These are phyloP conservation scores for Thaumetopoea pityocampa DNA, from an alignment of 1,140 invertebrate genomes.

Conservation along the genomic window DNA sequence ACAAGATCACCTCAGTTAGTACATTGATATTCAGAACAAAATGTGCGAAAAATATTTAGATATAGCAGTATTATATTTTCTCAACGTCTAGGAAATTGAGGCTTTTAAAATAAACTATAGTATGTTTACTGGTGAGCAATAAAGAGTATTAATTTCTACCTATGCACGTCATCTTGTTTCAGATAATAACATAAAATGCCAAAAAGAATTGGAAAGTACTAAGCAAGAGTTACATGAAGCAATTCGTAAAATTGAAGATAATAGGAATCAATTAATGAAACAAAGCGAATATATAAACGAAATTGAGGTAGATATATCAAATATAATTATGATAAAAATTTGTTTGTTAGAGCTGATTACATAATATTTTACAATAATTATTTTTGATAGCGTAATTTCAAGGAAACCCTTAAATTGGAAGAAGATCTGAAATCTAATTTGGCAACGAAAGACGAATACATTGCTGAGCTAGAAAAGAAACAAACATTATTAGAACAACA, in stretches of 20 bases:
- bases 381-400: conserved; percentile 34
- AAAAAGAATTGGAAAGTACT: conserved; percentile 27
- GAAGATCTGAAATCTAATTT: conserved; percentile 35
- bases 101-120: too few relatives aligned
- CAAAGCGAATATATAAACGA: conserved; percentile 31
- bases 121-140: too few relatives aligned
- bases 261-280: conserved; percentile 25
- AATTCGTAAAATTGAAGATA: conserved; percentile 33
- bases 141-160: too few relatives aligned
- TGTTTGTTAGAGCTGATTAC: too few relatives aligned
- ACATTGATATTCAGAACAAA: not conserved
- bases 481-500: conserved; percentile 32
- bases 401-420: conserved; percentile 26
- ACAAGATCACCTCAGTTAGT: conserved; percentile 29
- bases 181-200: conserved; percentile 24
- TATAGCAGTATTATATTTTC: too few relatives aligned
- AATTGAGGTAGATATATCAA: conserved; percentile 36
- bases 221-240: conserved; percentile 30
- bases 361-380: conserved; percentile 1
- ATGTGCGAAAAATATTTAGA: too few relatives aligned
- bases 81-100: too few relatives aligned
- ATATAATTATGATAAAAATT: conserved; percentile 3
- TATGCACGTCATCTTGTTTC: too few relatives aligned
- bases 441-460: conserved; percentile 38
- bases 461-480: conserved; percentile 42